phyloP scores from a whole-genome alignment of 1,140 invertebrate genomes.

The Drosophila bipectinata region DNA sequence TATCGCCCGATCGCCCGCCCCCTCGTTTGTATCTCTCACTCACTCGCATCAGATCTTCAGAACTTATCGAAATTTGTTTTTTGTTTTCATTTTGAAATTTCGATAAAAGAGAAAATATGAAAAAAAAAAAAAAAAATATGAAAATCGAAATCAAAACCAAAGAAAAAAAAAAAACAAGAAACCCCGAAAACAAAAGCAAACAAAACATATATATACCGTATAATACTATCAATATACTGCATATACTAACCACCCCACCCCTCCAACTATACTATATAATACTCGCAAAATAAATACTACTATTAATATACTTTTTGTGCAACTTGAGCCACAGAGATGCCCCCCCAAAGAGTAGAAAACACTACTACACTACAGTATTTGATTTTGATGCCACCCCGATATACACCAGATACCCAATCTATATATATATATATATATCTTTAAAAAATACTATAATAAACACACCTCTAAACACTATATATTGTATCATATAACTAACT shows the following conservation, averaged over 20 bases:
- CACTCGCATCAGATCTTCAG: conserved; percentile 7
- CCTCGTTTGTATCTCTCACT: conserved; percentile 23
- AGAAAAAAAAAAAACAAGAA: conserved; percentile 22
- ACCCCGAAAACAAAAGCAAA: conserved; percentile 26
- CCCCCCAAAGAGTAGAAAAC: conserved; percentile 25
- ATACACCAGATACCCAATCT: conserved; percentile 1
- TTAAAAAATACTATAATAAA: neutral
- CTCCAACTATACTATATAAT: conserved; percentile 40
- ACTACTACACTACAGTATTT: conserved; percentile 22
- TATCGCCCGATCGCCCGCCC: conserved; percentile 2
- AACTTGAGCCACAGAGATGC: conserved; percentile 41
- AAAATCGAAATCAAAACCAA: conserved; percentile 16
- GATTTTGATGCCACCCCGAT: conserved; percentile 31
- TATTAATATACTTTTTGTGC: conserved; percentile 26
- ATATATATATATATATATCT: conserved; percentile 10
- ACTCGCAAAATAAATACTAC: conserved; percentile 24
- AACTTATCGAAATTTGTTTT: conserved; percentile 42
- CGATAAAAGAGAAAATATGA: conserved; percentile 38
- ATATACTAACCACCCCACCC: conserved; percentile 30
- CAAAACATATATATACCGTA: conserved; percentile 46
- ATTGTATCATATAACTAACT: conserved; percentile 33
- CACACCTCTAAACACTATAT: conserved; percentile 3
- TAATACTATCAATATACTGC: conserved; percentile 40
- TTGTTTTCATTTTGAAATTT: conserved; percentile 59
- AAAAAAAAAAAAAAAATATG: conserved; percentile 21